phyloP scores from a whole-genome alignment of 2,797 vertebrate species.

The Ptychadena robeensis region DNA sequence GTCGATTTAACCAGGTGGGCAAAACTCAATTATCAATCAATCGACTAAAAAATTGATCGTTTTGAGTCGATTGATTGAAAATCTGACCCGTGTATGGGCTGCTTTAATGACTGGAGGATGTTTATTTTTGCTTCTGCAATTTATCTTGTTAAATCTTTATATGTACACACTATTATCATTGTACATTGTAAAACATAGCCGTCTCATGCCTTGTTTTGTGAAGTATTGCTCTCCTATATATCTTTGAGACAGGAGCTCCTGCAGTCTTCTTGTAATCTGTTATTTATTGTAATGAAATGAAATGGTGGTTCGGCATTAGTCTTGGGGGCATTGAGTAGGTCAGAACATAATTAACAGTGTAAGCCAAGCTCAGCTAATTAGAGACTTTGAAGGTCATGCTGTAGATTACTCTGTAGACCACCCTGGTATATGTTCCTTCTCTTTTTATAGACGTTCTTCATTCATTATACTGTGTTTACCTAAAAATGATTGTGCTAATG shows the following conservation, averaged over 20 bases:
- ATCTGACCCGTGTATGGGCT: too few relatives aligned
- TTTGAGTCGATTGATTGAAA: too few relatives aligned
- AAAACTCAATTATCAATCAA: too few relatives aligned
- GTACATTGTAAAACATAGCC: too few relatives aligned
- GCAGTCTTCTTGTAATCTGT: not conserved
- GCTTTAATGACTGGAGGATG: too few relatives aligned
- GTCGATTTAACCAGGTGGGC: too few relatives aligned
- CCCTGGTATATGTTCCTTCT: not conserved
- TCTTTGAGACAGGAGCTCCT: not conserved
- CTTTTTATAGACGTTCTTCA: not conserved
- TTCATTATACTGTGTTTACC: not conserved
- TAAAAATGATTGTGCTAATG: not conserved
- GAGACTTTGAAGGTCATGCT: not conserved
- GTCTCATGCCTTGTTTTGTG: too few relatives aligned
- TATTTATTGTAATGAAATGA: not conserved
- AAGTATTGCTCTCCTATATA: not conserved
- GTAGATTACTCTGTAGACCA: not conserved
- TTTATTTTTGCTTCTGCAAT: too few relatives aligned
- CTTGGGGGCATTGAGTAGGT: not conserved
- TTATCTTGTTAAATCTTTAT: too few relatives aligned
- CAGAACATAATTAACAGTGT: constrained; percentile 2
- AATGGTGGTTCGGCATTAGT: constrained; percentile 2
- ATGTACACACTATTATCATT: too few relatives aligned
- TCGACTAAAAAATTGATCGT: too few relatives aligned
- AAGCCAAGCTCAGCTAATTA: constrained; percentile 18